A percentile compares a stretch with the other conserved stretches of the same genome.
These are phyloP conservation scores for Amiota communis DNA, from an alignment of 2,888 invertebrate genomes.

Conservation along the genomic window DNA sequence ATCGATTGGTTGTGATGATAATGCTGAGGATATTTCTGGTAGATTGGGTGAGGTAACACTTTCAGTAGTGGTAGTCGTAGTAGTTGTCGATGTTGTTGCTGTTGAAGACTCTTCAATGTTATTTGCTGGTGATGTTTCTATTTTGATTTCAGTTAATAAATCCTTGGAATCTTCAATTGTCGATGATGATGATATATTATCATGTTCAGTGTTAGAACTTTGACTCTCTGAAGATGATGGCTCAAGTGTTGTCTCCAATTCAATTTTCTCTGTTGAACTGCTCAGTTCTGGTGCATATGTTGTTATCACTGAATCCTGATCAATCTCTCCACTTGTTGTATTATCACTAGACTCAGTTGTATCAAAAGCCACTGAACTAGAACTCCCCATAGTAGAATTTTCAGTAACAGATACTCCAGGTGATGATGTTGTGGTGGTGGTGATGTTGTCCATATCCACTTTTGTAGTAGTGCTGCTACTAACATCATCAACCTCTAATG, in stretches of 20 bases:
- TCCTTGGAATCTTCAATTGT: neutral
- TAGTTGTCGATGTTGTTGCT: neutral
- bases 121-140: neutral
- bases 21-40: neutral
- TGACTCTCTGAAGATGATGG: neutral
- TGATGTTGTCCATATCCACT: neutral
- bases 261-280: slow-evolving; percentile 1
- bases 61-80: neutral
- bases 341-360: neutral
- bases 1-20: neutral
- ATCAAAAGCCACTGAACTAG: neutral
- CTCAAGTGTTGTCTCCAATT: neutral
- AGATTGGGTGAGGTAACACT: neutral
- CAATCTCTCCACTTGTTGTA: neutral
- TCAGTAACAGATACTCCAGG: neutral
- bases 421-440: neutral
- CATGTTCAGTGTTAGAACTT: neutral
- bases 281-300: neutral
- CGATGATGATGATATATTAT: neutral
- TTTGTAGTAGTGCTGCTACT: neutral
- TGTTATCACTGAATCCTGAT: neutral
- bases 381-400: neutral
- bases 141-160: neutral
- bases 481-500: neutral
- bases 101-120: neutral